Evolutionary conservation across 2,888 invertebrate genomes (phyloP).

Genomic region (Metacarcinus magister): DNA sequence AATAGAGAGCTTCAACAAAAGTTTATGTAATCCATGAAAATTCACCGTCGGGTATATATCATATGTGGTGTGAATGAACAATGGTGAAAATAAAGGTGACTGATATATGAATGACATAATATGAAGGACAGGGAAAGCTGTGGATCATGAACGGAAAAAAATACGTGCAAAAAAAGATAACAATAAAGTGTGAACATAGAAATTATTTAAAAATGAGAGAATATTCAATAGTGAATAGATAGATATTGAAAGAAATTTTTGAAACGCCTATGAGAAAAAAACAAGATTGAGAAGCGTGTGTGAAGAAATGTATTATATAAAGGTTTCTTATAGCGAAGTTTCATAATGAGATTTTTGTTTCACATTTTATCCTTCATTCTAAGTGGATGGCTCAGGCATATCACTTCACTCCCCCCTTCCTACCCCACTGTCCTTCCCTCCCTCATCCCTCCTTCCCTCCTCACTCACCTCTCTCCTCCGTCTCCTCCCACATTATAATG

Average conservation of each 20-base stretch:
- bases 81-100: not conserved
- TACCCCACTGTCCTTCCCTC: not conserved
- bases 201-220: no score
- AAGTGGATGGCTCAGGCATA: not conserved
- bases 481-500: not conserved
- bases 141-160: not conserved
- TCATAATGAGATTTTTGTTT: not conserved
- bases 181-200: no score
- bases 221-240: not conserved
- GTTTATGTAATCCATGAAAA: not conserved
- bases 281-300: not conserved
- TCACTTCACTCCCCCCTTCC: not conserved
- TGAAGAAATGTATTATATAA: not conserved
- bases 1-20: not conserved
- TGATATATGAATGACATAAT: not conserved
- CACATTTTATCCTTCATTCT: not conserved
- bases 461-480: not conserved
- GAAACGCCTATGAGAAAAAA: not conserved
- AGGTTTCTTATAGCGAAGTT: not conserved
- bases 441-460: not conserved
- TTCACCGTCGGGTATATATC: not conserved
- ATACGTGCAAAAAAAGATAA: no score
- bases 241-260: no score
- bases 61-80: not conserved
- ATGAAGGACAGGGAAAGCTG: not conserved